phyloP scores from a whole-genome alignment of 2,888 invertebrate species.

The Arge pagana region DNA sequence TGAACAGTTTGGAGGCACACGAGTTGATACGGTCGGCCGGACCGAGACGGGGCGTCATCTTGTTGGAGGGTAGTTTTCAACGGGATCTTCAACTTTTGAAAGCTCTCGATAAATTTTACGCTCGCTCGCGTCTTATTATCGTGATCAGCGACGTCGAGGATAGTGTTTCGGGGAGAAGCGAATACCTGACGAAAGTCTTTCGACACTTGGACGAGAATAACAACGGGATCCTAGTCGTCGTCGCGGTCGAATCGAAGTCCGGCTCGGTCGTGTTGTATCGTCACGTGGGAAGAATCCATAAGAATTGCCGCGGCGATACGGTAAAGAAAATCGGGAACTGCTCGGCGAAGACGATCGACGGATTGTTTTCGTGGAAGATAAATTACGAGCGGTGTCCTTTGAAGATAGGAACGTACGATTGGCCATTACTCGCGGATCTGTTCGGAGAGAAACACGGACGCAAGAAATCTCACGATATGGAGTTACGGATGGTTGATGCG shows the following conservation, averaged over 20 bases:
- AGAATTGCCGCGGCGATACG: neutral
- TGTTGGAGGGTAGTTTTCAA: conserved; percentile 8
- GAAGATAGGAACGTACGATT: conserved; percentile 1
- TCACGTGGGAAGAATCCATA: neutral
- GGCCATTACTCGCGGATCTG: conserved; percentile 9
- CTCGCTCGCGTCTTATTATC: neutral
- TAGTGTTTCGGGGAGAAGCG: neutral
- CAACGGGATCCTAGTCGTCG: neutral
- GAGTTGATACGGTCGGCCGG: neutral
- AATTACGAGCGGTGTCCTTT: conserved; percentile 16
- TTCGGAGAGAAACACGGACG: neutral
- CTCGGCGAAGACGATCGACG: neutral
- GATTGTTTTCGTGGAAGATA: neutral
- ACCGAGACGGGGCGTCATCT: conserved; percentile 12
- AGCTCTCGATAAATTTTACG: neutral
- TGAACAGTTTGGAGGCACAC: neutral
- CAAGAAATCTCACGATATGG: neutral
- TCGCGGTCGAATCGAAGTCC: neutral
- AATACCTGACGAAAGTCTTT: neutral
- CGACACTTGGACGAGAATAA: neutral
- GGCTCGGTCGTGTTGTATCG: neutral
- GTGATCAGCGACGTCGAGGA: neutral
- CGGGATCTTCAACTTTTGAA: neutral
- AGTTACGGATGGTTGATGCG: neutral
- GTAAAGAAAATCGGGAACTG: conserved; percentile 7